These are phyloP conservation scores for Cataglyphis hispanica DNA, from an alignment of 1,140 invertebrate species.

Conservation along the genomic window DNA sequence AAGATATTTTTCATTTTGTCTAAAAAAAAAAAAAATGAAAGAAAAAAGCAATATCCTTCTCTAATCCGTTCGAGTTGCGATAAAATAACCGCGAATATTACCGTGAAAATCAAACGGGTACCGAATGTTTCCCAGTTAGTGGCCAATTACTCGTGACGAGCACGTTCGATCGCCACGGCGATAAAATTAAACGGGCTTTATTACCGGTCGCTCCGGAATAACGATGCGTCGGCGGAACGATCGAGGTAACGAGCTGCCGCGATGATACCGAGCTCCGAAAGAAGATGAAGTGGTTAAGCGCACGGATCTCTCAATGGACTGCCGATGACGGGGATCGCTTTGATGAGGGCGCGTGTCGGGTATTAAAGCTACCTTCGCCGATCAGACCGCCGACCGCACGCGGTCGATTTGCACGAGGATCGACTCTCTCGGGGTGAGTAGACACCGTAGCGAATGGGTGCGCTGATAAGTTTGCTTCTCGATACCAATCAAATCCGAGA, in stretches of 20 bases:
- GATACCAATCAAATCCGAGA: constrained; percentile 63
- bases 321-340: constrained; percentile 72
- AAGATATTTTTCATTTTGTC: too few species aligned
- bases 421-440: constrained; percentile 31
- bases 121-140: constrained; percentile 25
- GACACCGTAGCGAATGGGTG: not conserved
- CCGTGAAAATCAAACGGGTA: constrained; percentile 25
- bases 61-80: not conserved
- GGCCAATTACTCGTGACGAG: constrained; percentile 41
- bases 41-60: not conserved
- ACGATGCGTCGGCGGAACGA: constrained; percentile 51
- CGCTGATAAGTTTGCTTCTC: constrained; percentile 57
- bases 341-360: constrained; percentile 77
- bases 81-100: not conserved
- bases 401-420: constrained; percentile 49
- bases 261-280: constrained; percentile 49
- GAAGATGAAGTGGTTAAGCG: constrained; percentile 77
- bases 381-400: constrained; percentile 55
- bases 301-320: constrained; percentile 73
- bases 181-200: constrained; percentile 65
- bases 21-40: too few species aligned
- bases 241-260: constrained; percentile 50
- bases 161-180: constrained; percentile 39
- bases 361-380: constrained; percentile 75
- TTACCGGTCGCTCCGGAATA: constrained; percentile 31